These are phyloP conservation scores for Chrysomela aeneicollis DNA, from an alignment of 2,888 invertebrate genomes.

Conservation along the genomic window DNA sequence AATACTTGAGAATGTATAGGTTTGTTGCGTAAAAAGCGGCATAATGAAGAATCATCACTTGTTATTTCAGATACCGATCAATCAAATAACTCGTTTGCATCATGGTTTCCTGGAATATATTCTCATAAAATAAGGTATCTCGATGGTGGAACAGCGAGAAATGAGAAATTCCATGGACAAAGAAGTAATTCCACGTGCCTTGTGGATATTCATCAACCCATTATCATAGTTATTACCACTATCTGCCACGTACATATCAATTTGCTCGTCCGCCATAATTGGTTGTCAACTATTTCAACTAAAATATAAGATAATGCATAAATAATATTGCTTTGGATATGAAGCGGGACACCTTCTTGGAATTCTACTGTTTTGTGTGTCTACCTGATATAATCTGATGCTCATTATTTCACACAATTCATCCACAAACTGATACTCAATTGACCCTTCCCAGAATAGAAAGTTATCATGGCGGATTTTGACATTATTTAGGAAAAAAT, in stretches of 20 bases:
- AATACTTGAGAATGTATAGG: background rate
- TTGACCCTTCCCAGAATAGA: no score
- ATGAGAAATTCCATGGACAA: background rate
- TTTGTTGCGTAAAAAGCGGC: no score
- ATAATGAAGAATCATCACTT: background rate
- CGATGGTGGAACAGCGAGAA: background rate
- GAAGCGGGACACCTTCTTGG: background rate
- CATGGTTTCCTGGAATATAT: background rate
- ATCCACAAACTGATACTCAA: no score
- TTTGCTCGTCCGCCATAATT: background rate
- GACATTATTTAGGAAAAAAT: no score
- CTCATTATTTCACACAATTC: background rate
- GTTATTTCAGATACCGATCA: background rate
- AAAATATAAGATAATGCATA: background rate
- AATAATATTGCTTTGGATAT: background rate
- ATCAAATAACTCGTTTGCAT: background rate
- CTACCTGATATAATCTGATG: background rate
- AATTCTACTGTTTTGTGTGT: background rate
- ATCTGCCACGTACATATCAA: background rate
- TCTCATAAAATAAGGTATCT: background rate
- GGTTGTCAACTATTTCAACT: background rate
- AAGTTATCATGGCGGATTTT: no score
- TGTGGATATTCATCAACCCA: background rate
- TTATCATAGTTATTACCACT: background rate
- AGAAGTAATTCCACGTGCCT: background rate